Evolutionary conservation across 2,797 vertebrate species (phyloP).

Genomic region (Sebastiscus tertius): DNA sequence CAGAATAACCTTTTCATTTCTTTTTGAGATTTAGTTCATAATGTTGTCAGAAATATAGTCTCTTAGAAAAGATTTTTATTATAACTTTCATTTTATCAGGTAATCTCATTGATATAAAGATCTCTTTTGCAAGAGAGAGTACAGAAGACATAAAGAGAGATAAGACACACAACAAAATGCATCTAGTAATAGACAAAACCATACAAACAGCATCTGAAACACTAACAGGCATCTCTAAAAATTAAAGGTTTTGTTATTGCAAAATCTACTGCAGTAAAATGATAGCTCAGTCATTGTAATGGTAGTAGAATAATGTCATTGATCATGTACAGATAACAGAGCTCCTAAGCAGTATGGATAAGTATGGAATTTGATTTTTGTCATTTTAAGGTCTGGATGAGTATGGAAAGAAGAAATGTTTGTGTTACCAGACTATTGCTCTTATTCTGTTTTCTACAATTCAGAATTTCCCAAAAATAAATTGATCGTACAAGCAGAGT

Average conservation of each 20-base stretch:
- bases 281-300: background rate
- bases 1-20: background rate
- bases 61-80: background rate
- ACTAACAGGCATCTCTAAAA: background rate
- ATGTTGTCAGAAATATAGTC: background rate
- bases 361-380: too few relatives aligned
- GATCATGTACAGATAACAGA: background rate
- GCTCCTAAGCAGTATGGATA: too few relatives aligned
- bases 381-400: too few relatives aligned
- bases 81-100: background rate
- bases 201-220: background rate
- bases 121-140: background rate
- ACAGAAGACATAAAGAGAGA: background rate
- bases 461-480: too few relatives aligned
- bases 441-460: too few relatives aligned
- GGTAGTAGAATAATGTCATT: background rate
- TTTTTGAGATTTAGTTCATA: background rate
- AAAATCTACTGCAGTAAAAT: background rate
- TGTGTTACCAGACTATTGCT: too few relatives aligned
- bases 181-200: background rate
- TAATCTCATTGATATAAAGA: background rate
- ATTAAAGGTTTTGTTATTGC: background rate
- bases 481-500: too few relatives aligned
- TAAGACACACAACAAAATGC: background rate
- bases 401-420: rapidly evolving